A percentile compares a stretch with the other conserved stretches of the same genome.
Conservation (phyloP, 2,888 invertebrate species). For the Cotesia congregata region DNA sequence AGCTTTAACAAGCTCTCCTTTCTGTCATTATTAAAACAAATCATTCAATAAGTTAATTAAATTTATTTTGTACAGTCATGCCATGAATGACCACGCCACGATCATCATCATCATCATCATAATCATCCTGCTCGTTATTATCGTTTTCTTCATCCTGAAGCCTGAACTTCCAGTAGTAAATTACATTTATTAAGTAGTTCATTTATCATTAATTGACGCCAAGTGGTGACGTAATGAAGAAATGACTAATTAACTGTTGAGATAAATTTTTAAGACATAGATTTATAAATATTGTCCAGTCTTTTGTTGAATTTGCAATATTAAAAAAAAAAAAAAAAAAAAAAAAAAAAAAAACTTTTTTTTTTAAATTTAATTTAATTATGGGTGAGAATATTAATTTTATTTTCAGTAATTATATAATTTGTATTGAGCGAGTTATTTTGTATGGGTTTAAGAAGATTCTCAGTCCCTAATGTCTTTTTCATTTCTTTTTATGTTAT, state of each 20-base stretch:
- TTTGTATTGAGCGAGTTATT: slow-evolving; percentile 6
- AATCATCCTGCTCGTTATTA: neutral
- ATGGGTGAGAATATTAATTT: neutral
- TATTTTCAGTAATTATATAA: neutral
- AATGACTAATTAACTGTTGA: slow-evolving; percentile 15
- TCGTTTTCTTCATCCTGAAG: neutral
- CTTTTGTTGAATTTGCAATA: neutral
- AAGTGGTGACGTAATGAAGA: slow-evolving; percentile 18
- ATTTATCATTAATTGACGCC: slow-evolving; percentile 23
- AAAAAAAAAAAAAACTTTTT: too few species aligned
- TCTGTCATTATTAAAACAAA: slow-evolving; percentile 21
- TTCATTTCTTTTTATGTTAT: slow-evolving; percentile 21
- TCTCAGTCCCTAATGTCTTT: slow-evolving; percentile 14
- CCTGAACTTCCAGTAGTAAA: neutral
- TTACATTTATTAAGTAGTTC: slow-evolving; percentile 11
- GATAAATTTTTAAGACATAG: neutral
- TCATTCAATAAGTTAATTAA: slow-evolving; percentile 20
- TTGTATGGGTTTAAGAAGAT: slow-evolving; percentile 14
- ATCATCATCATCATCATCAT: neutral
- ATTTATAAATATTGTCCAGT: neutral
- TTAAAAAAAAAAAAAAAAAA: neutral
- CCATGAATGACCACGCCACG: slow-evolving; percentile 11
- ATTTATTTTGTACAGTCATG: slow-evolving; percentile 13
- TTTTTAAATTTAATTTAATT: neutral
- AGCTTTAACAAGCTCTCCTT: slow-evolving; percentile 17